These are phyloP conservation scores for Calidris pygmaea DNA, from an alignment of 2,113 vertebrate genomes.

Conservation along the genomic window DNA sequence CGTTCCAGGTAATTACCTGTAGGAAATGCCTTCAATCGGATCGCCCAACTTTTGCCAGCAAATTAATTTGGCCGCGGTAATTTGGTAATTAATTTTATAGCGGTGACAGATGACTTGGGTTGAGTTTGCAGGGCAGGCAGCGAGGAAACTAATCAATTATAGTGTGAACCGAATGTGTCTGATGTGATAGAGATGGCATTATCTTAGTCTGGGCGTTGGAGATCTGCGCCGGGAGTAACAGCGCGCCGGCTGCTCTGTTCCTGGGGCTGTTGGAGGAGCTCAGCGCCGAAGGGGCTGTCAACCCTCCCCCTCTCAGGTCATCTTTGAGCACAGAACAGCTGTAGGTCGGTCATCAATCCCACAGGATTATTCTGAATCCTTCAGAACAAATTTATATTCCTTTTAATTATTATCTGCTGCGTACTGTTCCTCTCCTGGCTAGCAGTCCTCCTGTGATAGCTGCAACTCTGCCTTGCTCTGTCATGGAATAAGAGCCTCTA, in stretches of 20 bases:
- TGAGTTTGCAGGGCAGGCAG: not conserved
- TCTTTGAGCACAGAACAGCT: not conserved
- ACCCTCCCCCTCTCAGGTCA: accelerated
- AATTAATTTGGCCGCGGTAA: not conserved
- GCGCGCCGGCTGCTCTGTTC: not conserved
- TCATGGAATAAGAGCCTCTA: not conserved
- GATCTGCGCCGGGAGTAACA: not conserved
- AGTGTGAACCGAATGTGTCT: accelerated
- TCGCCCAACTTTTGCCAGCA: not conserved
- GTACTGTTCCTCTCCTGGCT: not conserved
- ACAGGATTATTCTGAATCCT: not conserved
- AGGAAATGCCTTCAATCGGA: not conserved
- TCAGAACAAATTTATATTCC: not conserved
- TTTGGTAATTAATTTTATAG: not conserved
- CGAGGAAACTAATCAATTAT: not conserved
- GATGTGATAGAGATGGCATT: not conserved
- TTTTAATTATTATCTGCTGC: not conserved
- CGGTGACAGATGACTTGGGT: not conserved
- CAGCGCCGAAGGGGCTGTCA: not conserved
- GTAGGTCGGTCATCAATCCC: not conserved
- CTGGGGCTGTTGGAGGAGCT: not conserved
- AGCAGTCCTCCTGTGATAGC: not conserved
- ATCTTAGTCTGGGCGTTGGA: not conserved
- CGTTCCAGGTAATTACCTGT: not conserved
- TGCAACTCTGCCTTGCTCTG: not conserved